phyloP scores from a whole-genome alignment of 2,888 invertebrate species.

The Balanococcus diminutus region DNA sequence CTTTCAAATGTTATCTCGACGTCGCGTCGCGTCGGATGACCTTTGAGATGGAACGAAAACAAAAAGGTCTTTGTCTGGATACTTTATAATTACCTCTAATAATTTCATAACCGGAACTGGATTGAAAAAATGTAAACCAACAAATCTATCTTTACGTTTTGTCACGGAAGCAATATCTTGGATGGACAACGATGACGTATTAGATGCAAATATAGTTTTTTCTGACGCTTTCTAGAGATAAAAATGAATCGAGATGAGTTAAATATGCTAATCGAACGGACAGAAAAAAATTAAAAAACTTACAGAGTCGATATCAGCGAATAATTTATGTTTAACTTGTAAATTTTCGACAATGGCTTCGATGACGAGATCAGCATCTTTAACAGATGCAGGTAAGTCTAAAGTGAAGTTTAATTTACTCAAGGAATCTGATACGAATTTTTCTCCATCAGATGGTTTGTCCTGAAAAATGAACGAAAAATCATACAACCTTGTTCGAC shows the following conservation, averaged over 20 bases:
- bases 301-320: conserved; percentile 73
- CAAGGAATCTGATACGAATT: conserved; percentile 71
- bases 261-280: neutral
- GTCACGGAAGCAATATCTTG: conserved; percentile 78
- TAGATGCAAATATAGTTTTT: conserved; percentile 82
- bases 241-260: neutral
- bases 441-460: conserved; percentile 69
- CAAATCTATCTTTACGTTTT: conserved; percentile 76
- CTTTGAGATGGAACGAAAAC: neutral
- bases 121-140: conserved; percentile 90
- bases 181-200: conserved; percentile 87
- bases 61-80: neutral
- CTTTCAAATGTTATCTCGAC: neutral
- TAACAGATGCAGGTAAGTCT: conserved; percentile 68
- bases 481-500: neutral
- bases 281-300: conserved; percentile 58
- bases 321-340: conserved; percentile 76
- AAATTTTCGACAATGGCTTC: conserved; percentile 89
- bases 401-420: conserved; percentile 69
- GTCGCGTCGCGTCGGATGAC: neutral
- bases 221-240: conserved; percentile 68
- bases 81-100: conserved; percentile 68
- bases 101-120: conserved; percentile 90
- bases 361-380: conserved; percentile 76
- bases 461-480: conserved; percentile 61